phyloP scores from a whole-genome alignment of 2,113 vertebrate species.

The Esox niger region DNA sequence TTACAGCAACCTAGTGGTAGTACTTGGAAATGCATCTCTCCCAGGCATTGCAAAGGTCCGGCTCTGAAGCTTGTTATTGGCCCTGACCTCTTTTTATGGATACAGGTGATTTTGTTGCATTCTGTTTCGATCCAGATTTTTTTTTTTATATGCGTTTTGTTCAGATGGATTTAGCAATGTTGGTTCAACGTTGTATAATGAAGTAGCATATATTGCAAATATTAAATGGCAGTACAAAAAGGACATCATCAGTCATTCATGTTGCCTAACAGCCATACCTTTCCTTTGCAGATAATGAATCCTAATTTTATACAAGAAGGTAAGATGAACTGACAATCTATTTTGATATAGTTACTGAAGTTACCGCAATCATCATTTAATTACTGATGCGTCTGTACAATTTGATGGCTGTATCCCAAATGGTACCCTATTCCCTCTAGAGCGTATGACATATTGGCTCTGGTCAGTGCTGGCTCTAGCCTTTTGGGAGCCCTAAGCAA shows the following conservation, averaged over 20 bases:
- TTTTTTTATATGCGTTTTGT: neutral
- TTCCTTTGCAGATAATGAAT: conserved; percentile 91
- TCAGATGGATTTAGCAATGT: neutral
- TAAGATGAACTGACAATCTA: conserved; percentile 64
- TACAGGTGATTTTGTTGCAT: neutral
- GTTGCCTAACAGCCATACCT: conserved; percentile 14
- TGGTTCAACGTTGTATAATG: neutral
- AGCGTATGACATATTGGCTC: too few relatives aligned
- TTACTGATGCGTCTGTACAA: too few relatives aligned
- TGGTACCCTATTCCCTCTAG: too few relatives aligned
- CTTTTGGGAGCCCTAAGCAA: too few relatives aligned
- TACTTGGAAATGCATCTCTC: neutral
- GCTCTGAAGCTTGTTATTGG: neutral
- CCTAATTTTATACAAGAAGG: conserved; percentile 99
- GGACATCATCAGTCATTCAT: neutral
- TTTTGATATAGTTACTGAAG: neutral
- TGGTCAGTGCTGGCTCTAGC: too few relatives aligned
- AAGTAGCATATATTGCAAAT: neutral
- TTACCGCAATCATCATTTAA: neutral
- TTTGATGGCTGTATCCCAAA: too few relatives aligned
- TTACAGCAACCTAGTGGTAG: conserved; percentile 8
- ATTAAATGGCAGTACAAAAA: neutral
- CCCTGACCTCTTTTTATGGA: conserved; percentile 28
- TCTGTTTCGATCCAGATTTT: too few relatives aligned
- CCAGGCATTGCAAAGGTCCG: neutral